Evolutionary conservation across 2,113 vertebrate genomes (phyloP).

Genomic region (Amphilophus citrinellus): DNA sequence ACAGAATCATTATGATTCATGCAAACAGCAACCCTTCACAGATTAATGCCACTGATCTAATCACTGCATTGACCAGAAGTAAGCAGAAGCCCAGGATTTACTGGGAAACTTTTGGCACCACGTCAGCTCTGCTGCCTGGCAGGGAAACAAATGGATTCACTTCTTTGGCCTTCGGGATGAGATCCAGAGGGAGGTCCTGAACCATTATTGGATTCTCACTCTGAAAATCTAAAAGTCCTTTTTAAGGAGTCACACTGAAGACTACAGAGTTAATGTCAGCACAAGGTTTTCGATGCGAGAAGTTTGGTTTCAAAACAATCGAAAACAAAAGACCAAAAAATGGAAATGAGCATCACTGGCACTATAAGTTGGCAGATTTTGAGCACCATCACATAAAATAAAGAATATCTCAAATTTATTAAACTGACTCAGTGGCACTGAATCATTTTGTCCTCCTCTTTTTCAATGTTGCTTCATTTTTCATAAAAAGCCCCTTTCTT

Average conservation of each 20-base stretch:
- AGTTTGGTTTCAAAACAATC: not conserved
- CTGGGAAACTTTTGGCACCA: constrained; percentile 15
- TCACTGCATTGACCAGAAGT: constrained; percentile 37
- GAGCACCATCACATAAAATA: not conserved
- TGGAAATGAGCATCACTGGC: too few relatives aligned
- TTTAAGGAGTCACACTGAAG: not conserved
- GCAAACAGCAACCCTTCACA: constrained; percentile 49
- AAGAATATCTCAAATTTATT: too few relatives aligned
- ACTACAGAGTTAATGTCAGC: not conserved
- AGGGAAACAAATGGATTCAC: not conserved
- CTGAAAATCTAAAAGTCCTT: not conserved
- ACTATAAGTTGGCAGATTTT: not conserved
- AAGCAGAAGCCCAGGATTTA: constrained; percentile 55
- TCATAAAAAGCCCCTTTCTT: not conserved
- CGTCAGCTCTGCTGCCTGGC: constrained; percentile 3
- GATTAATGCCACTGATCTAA: constrained; percentile 56
- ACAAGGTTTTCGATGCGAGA: not conserved
- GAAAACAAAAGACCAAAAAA: not conserved
- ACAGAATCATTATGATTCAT: constrained; percentile 29
- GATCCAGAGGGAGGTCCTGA: not conserved
- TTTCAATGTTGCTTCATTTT: not conserved
- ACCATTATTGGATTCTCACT: not conserved
- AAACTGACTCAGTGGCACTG: not conserved
- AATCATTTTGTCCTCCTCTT: not conserved
- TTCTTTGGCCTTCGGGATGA: not conserved